Conservation (phyloP, 2,797 vertebrate species). For the Galaxias olidus region DNA sequence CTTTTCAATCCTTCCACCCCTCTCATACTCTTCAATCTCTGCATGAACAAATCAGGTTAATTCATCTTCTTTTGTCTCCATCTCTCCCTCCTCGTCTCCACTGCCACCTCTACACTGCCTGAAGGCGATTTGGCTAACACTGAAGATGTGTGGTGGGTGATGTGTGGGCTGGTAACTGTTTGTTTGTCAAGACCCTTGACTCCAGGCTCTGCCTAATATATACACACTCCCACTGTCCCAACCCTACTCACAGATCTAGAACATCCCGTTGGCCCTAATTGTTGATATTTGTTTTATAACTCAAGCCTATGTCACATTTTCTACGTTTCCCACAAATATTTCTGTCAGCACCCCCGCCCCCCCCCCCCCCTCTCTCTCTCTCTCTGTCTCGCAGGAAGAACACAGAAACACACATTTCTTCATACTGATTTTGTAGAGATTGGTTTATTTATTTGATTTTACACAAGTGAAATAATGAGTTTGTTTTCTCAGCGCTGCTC, state of each 20-base stretch:
- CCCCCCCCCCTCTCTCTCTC: conserved; percentile 9
- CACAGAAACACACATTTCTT: neutral
- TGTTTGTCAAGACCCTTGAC: conserved; percentile 17
- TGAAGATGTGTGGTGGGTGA: neutral
- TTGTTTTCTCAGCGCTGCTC: conserved; percentile 56
- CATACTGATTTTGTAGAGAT: conserved; percentile 40
- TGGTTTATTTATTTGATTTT: conserved; percentile 60
- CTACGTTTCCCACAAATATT: no score
- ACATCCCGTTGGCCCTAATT: no score
- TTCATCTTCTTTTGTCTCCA: neutral
- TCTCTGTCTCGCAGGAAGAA: conserved; percentile 5
- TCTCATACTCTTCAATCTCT: neutral
- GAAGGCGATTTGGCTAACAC: neutral
- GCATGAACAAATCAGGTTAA: neutral
- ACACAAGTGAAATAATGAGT: conserved; percentile 59
- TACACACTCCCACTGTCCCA: neutral
- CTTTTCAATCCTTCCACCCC: neutral
- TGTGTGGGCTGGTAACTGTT: conserved; percentile 10
- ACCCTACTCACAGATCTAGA: neutral
- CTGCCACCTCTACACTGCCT: neutral
- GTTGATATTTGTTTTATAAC: no score
- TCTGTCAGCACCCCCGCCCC: conserved; percentile 33
- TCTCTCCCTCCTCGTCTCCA: neutral
- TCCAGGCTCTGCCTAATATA: conserved; percentile 21
- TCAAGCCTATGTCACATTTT: no score